A percentile compares a stretch with the other conserved stretches of the same genome.
Evolutionary conservation across 1,140 invertebrate genomes (phyloP).

Genomic region (Cardiocondyla obscurior): DNA sequence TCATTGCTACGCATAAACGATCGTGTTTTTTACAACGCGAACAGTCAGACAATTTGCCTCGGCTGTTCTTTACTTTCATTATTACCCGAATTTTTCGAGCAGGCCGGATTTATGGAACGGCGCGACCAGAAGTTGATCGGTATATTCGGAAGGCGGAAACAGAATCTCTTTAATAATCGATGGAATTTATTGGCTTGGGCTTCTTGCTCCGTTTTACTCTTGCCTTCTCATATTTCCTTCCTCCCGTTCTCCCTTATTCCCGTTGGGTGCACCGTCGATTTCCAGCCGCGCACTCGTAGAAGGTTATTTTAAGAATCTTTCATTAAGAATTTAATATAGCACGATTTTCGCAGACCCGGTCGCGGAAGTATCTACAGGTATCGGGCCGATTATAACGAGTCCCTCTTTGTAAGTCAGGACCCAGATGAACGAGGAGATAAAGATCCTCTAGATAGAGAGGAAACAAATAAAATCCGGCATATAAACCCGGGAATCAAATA

Average conservation of each 20-base stretch:
- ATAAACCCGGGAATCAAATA: not conserved
- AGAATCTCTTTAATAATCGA: constrained; percentile 71
- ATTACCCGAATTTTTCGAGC: not conserved
- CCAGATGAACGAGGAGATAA: not conserved
- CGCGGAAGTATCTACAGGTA: constrained; percentile 24
- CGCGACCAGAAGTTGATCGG: constrained; percentile 9
- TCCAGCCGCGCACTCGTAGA: not conserved
- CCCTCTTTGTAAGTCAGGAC: not conserved
- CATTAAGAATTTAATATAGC: constrained; percentile 74
- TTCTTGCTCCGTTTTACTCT: constrained; percentile 5
- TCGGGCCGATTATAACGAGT: constrained; percentile 32
- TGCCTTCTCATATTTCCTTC: not conserved
- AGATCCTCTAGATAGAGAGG: not conserved
- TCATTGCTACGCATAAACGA: not conserved
- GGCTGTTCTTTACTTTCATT: not conserved
- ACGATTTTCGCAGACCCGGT: constrained; percentile 36
- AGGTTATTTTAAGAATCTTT: constrained; percentile 74
- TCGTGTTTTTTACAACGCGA: not conserved
- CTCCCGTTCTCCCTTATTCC: not conserved
- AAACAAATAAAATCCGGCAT: not conserved
- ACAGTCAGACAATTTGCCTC: not conserved
- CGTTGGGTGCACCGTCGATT: constrained; percentile 8
- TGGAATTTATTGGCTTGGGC: constrained; percentile 72
- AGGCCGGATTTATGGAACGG: not conserved
- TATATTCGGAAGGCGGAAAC: constrained; percentile 18